phyloP scores from a whole-genome alignment of 2,888 invertebrate genomes.

The Bruchidius siliquastri region DNA sequence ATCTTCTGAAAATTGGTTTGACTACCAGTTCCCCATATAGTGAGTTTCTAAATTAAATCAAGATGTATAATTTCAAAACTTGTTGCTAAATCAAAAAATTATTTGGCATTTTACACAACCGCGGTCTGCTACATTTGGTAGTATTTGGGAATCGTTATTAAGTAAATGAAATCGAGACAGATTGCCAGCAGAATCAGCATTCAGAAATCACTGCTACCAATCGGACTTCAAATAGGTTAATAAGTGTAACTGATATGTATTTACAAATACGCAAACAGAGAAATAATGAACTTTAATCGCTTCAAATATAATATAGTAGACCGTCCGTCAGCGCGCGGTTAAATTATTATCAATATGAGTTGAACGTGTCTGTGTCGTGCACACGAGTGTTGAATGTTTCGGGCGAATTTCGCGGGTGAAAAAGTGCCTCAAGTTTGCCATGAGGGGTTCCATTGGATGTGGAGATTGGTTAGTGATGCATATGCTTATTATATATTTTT shows the following conservation, averaged over 20 bases:
- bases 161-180: not conserved
- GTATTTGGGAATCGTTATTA: too few species aligned
- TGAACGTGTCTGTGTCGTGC: not conserved
- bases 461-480: not conserved
- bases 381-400: not conserved
- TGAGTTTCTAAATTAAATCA: too few species aligned
- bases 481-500: not conserved
- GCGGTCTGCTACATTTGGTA: too few species aligned
- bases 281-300: not conserved
- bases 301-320: not conserved
- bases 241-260: not conserved
- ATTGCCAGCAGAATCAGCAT: not conserved
- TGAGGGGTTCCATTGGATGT: not conserved
- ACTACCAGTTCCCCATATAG: too few species aligned
- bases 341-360: not conserved
- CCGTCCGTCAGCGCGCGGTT: not conserved
- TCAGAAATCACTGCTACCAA: not conserved
- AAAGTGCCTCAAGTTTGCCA: not conserved
- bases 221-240: not conserved
- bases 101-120: too few species aligned
- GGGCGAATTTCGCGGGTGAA: not conserved
- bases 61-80: too few species aligned
- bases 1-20: too few species aligned
- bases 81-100: too few species aligned
- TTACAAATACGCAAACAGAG: not conserved